These are phyloP conservation scores for Rachycentron canadum DNA, from an alignment of 2,797 vertebrate species.

Conservation along the genomic window DNA sequence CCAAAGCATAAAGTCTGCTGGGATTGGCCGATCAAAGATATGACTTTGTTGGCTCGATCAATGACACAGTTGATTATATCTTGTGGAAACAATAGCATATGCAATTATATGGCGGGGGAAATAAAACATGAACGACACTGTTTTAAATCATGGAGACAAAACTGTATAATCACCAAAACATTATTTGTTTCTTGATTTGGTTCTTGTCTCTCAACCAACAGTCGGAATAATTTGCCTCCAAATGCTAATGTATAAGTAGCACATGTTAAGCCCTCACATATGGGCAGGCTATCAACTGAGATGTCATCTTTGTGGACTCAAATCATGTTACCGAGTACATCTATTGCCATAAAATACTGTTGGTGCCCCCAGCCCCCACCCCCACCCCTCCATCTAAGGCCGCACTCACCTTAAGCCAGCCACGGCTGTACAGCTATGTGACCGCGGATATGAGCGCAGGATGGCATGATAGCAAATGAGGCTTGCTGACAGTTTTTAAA, in stretches of 20 bases:
- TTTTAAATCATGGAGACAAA: conserved; percentile 1
- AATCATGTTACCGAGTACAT: conserved; percentile 6
- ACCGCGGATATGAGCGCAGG: conserved; percentile 46
- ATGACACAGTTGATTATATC: background rate
- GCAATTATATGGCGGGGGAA: background rate
- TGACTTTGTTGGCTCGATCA: conserved; percentile 10
- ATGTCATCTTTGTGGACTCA: background rate
- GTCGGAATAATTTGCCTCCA: background rate
- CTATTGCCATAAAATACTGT: background rate
- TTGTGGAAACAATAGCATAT: background rate
- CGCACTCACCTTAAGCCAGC: conserved; percentile 3
- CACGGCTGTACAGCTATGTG: conserved; percentile 14
- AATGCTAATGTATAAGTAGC: conserved; percentile 7
- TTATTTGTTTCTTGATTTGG: background rate
- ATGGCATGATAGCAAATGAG: conserved; percentile 67
- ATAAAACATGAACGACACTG: too few species aligned
- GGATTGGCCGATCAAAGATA: background rate
- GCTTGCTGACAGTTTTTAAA: conserved; percentile 67
- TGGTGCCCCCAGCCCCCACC: background rate
- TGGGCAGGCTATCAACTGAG: background rate
- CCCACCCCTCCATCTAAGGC: background rate
- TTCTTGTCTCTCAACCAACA: conserved; percentile 9
- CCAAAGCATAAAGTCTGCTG: conserved; percentile 15
- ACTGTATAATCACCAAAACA: background rate
- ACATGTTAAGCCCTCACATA: conserved; percentile 13